Conservation (phyloP, 2,797 vertebrate species). For the Eutrigla gurnardus region DNA sequence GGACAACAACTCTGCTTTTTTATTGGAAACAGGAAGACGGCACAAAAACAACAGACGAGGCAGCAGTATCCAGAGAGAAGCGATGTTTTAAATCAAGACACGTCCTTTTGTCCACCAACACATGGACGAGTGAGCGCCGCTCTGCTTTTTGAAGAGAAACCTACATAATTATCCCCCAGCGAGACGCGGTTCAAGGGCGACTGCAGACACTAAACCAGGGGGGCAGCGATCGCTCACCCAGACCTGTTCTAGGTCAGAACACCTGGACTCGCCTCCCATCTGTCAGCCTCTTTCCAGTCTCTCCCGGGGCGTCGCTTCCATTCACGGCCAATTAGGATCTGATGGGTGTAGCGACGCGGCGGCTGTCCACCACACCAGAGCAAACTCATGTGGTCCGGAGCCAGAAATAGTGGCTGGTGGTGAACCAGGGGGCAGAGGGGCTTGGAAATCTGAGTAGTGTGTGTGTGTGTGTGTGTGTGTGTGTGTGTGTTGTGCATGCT, state of each 20-base stretch:
- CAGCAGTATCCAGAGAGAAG: conserved; percentile 24
- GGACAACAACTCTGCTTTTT: conserved; percentile 14
- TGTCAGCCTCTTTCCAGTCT: conserved; percentile 36
- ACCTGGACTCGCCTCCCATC: conserved; percentile 70
- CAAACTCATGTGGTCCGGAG: conserved; percentile 52
- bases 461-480: conserved; percentile 36
- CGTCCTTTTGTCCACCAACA: conserved; percentile 38
- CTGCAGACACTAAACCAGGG: conserved; percentile 52
- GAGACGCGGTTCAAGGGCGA: conserved; percentile 28
- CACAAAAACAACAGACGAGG: conserved; percentile 40
- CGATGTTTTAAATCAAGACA: conserved; percentile 31
- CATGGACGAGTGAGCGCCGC: conserved; percentile 31
- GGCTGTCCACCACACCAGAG: conserved; percentile 59
- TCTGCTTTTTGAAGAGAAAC: conserved; percentile 30
- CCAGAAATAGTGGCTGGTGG: conserved; percentile 79
- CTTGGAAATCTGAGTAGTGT: conserved; percentile 74
- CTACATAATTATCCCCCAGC: conserved; percentile 31
- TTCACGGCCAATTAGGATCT: conserved; percentile 65
- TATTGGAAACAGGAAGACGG: conserved; percentile 57
- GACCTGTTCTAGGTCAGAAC: conserved; percentile 53
- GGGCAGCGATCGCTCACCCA: conserved; percentile 36
- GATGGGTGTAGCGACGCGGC: conserved; percentile 63
- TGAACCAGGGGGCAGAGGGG: conserved; percentile 69
- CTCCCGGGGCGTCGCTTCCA: conserved; percentile 40
- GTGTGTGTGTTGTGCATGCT: conserved; percentile 70